Evolutionary conservation across 2,797 vertebrate genomes (phyloP), one percentile per base, ranked within the genome.

Genomic region (Coccyzus lansbergi): DNA sequence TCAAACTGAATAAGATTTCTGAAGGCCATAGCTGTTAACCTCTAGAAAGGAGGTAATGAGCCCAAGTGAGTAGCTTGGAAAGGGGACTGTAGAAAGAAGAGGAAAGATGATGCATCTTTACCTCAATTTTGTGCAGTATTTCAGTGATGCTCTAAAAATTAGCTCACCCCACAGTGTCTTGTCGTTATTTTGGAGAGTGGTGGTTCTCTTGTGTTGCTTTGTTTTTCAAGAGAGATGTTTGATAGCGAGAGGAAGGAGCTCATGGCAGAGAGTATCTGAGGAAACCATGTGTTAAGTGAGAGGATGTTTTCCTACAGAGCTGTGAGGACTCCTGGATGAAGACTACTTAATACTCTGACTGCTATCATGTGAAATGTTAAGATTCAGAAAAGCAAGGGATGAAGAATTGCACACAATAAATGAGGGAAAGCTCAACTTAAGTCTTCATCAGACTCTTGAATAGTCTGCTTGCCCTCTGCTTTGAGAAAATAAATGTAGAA

Each of bases 401-500:
- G 15, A 6, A 31, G 69, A 71, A 2, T 5, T 49, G 20, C n/a
- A 33, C 25, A 2, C 6, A 31, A 7, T 40, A 8, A 72, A n/a
- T 3, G 6, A 42, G 14, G 70, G 69, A 72, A 33, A 59, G 19
- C 12, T 88, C 36, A 55, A 7, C 14, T 40, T 52, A 8, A 8
- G 31, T 78, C 33, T 62, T 75, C 15, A 2, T 76, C 46, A 83
- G 44, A 31, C 15, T 64, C 34, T 51, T 58, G 5, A 34, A 7
- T 14, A 36, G 34, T 26, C 31, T 78, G n/a, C 40, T 64, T 67
- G 83, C 88, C 75, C 83, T 96, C 71, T 94, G 72, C 94, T 95
- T 94, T 84, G 63, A 92, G 90, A 95, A 97, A 96, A 96, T 83
- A 93, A 96, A 90, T 76, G 76, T 81, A 77, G 31, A 89, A 92